phyloP scores from a whole-genome alignment of 2,113 vertebrate genomes.

The Lagopus leucura region DNA sequence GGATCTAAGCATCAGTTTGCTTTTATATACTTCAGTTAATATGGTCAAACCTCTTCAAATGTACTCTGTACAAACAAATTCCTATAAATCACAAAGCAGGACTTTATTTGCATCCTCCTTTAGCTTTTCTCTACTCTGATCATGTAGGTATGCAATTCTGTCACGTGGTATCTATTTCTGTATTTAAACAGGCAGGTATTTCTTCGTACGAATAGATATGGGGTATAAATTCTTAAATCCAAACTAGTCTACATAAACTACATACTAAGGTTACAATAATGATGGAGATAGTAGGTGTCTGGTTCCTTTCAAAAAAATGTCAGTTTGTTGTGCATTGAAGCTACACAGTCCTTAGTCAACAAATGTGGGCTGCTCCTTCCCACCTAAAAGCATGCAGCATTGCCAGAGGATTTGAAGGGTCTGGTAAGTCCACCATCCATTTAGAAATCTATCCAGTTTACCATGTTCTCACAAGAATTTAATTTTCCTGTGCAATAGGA shows the following conservation, averaged over 20 bases:
- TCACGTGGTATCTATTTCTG: neutral
- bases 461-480: neutral
- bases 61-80: conserved; percentile 15
- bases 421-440: neutral
- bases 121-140: neutral
- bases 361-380: neutral
- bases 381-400: neutral
- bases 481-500: neutral
- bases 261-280: neutral
- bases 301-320: neutral
- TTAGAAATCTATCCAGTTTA: neutral
- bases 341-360: neutral
- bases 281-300: neutral
- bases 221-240: neutral
- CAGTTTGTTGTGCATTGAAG: neutral
- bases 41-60: conserved; percentile 4
- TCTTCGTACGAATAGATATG: neutral
- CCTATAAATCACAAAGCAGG: neutral
- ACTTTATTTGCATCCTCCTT: neutral
- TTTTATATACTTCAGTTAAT: neutral
- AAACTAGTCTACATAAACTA: neutral
- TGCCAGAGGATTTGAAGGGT: neutral
- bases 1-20: neutral
- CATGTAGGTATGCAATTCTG: neutral
- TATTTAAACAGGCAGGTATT: neutral